Conservation (phyloP, 2,797 vertebrate genomes). For the Enteromius mattozi region DNA sequence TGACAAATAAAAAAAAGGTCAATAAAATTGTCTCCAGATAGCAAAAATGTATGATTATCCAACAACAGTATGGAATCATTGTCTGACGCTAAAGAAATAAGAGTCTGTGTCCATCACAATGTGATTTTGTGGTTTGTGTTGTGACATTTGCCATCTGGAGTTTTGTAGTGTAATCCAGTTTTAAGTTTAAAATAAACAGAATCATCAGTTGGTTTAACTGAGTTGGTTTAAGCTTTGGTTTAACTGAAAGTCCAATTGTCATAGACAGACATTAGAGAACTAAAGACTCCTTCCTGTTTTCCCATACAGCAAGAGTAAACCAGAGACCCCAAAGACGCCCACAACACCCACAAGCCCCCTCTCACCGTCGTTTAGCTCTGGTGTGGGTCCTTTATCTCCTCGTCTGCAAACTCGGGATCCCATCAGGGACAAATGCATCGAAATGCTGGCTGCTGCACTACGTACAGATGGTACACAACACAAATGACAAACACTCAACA, state of each 20-base stretch:
- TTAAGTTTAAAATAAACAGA: neutral
- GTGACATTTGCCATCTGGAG: neutral
- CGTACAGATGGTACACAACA: slow-evolving; percentile 85
- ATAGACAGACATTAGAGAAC: neutral
- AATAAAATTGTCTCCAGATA: neutral
- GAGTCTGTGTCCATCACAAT: neutral
- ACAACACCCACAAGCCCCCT: slow-evolving; percentile 85
- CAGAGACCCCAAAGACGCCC: slow-evolving; percentile 81
- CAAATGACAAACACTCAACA: slow-evolving; percentile 10
- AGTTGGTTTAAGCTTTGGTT: neutral
- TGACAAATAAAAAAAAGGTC: neutral
- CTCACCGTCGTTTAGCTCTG: slow-evolving; percentile 79
- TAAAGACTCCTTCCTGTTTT: slow-evolving; percentile 10
- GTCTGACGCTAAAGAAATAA: neutral
- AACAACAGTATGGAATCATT: neutral
- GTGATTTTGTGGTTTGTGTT: neutral
- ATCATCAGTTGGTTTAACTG: neutral
- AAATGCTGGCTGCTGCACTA: slow-evolving; percentile 90
- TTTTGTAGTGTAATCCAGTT: neutral
- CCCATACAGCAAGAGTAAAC: slow-evolving; percentile 79
- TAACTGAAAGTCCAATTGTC: neutral
- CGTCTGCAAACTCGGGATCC: slow-evolving; percentile 88
- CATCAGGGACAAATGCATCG: slow-evolving; percentile 94
- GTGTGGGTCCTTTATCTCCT: slow-evolving; percentile 79
- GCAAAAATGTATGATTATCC: neutral